phyloP scores from a whole-genome alignment of 2,888 invertebrate species.

The Phaedon cochleariae region DNA sequence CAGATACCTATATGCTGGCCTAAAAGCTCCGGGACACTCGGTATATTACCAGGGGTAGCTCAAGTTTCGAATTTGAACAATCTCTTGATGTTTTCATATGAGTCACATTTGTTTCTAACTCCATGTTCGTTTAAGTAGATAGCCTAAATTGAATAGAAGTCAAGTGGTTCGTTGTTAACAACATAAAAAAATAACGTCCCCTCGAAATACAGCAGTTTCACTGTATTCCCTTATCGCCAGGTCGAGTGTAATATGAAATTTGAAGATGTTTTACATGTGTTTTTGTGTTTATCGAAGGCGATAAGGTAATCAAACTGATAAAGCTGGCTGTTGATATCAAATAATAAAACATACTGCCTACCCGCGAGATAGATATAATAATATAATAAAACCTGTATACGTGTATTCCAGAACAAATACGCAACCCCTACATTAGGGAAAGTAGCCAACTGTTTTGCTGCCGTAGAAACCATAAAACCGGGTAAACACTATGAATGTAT shows the following conservation, averaged over 20 bases:
- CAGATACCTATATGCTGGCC: too few species aligned
- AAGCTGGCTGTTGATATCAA: conserved; percentile 44
- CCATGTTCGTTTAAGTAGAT: too few species aligned
- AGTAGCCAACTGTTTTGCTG: conserved; percentile 27
- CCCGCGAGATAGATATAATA: conserved; percentile 34
- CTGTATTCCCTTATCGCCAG: conserved; percentile 50
- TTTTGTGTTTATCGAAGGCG: conserved; percentile 58
- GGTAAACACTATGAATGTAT: neutral
- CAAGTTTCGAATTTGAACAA: too few species aligned
- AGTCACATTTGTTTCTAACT: too few species aligned
- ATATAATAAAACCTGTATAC: conserved; percentile 37
- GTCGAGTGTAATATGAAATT: conserved; percentile 53
- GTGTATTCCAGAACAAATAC: conserved; percentile 21
- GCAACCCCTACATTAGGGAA: conserved; percentile 9
- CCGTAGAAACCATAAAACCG: conserved; percentile 5
- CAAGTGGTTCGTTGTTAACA: conserved; percentile 15
- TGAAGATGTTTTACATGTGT: conserved; percentile 60
- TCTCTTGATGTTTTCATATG: too few species aligned
- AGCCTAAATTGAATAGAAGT: neutral
- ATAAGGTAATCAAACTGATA: conserved; percentile 59
- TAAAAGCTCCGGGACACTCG: too few species aligned
- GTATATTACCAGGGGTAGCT: too few species aligned
- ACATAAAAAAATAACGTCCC: conserved; percentile 30
- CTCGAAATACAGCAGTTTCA: conserved; percentile 44
- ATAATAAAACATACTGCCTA: conserved; percentile 47